A percentile compares a stretch with the other conserved stretches of the same genome.
These are phyloP conservation scores for Archilochus colubris DNA, from an alignment of 2,113 vertebrate species.

Conservation along the genomic window DNA sequence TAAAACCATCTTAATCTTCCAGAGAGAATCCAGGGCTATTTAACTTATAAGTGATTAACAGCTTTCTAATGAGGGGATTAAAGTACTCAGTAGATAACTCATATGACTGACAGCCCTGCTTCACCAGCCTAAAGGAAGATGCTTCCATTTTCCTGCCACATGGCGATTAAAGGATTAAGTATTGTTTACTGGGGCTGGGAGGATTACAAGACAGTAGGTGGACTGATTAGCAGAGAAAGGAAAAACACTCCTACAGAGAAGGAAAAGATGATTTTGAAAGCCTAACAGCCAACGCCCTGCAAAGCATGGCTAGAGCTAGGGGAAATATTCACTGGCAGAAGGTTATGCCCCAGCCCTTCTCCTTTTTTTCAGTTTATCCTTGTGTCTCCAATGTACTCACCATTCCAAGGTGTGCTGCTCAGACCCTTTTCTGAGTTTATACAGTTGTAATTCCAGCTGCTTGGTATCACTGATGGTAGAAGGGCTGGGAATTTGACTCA, in stretches of 20 bases:
- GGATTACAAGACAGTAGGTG: slow-evolving; percentile 60
- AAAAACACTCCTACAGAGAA: slow-evolving; percentile 47
- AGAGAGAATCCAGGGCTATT: slow-evolving; percentile 1
- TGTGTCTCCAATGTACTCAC: neutral
- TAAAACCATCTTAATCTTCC: neutral
- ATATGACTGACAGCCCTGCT: slow-evolving; percentile 1
- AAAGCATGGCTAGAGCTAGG: neutral
- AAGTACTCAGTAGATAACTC: neutral
- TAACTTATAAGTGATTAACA: slow-evolving; percentile 33
- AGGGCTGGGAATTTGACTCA: neutral
- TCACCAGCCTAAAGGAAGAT: neutral
- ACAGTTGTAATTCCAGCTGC: neutral
- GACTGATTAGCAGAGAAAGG: slow-evolving; percentile 60
- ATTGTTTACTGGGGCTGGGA: slow-evolving; percentile 17
- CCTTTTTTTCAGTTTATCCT: neutral
- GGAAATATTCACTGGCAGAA: neutral
- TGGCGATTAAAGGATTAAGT: slow-evolving; percentile 9
- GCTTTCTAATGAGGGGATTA: slow-evolving; percentile 32
- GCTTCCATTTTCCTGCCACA: neutral
- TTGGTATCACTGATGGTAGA: neutral
- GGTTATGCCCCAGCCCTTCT: neutral
- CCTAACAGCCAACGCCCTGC: slow-evolving; percentile 28
- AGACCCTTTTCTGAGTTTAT: neutral
- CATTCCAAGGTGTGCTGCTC: neutral
- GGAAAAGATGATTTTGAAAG: slow-evolving; percentile 36